Base-by-base conservation (phyloP, 2,797 vertebrate genomes). In the Antrozous pallidus region DNA sequence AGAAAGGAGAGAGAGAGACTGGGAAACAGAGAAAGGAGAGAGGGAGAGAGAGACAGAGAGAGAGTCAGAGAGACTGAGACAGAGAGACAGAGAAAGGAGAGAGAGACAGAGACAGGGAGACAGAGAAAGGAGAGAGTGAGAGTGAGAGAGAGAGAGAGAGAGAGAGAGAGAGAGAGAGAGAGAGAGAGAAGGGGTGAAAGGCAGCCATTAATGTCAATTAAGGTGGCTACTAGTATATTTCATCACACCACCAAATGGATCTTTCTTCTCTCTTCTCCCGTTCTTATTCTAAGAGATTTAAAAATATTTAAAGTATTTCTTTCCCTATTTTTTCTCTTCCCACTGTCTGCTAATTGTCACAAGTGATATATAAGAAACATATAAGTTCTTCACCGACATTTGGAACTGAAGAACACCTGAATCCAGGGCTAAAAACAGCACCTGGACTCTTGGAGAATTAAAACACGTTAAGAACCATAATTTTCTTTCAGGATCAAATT, bases 241-340 rank as follows among this genome's bases (percentile, higher is more conserved):
- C 40, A 71, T 47, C 63, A 88, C 6, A 84, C 10, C 31, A 88
- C 54, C 75, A 91, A 90, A 84, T n/a, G 20, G 54, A 45, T 51
- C 42, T 86, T 84, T 67, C 36, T 84, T 69, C 31, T 58, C 49
- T 42, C 22, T 89, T 83, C 40, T 87, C 49, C 49, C 36, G 63
- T 85, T 75, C 38, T 74, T 65, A 16, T 28, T 81, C 18, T 67
- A 31, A 82, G 78, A 63, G 63, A 84, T 71, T 88, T 87, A 38
- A 94, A 61, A 79, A 65, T 80, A 75, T 56, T 89, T 69, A 65
- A 81, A 90, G 22, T 80, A 58, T 38, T 77, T 71, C 8, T 85
- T 90, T 77, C n/a, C 38, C 5, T 88, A 28, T 63, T n/a, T 82
- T 75, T 73, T 70, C 36, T 85, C 36, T 80, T 31, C 31, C 63